Base-by-base conservation (phyloP, 2,113 vertebrate genomes). In the Okapia johnstoni region DNA sequence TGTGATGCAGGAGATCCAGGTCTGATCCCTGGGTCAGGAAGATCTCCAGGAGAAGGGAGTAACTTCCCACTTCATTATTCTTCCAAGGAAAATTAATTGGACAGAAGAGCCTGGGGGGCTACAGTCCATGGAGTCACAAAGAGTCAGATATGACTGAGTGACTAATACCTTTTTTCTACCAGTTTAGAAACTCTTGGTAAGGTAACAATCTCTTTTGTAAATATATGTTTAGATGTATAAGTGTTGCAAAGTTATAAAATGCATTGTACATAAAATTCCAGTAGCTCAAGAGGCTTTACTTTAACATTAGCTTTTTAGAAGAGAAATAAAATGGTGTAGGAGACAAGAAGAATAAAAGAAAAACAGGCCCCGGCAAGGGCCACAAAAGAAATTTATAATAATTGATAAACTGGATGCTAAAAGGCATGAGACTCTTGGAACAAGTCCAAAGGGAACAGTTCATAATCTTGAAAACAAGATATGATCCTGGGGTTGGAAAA, bases 301-400 rank as follows among this genome's bases (percentile, higher is more conserved):
- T 98, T 90, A 97, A 81, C 66, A 80, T 97, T 96, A 93, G 86
- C 95, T 98, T 98, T 98, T 57, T 48, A 80, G 97, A 70, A 97
- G 80, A 90, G 92, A 94, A 30, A 96, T 93, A 94, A 97, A 88
- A 97, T 97, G 92, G 91, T 40, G 40, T 40, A 40, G 40, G 40
- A 40, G 40, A 40, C 40, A 40, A 40, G 40, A 40, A 40, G 40
- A 40, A 40, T 40, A 40, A 40, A 40, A 40, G 40, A 40, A 40
- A 40, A 40, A 40, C 40, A 40, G 40, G 40, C 40, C 40, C 40
- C 40, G 40, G 40, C 40, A 40, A 40, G 40, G 40, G 40, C 40
- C 40, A 40, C 40, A 40, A 40, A 40, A 40, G 40, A 40, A 40
- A 40, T 40, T 40, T 40, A 40, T 40, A 40, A 40, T 40, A 4